A percentile compares a stretch with the other conserved stretches of the same genome.
These are phyloP conservation scores for Panagrolaimus sp. DNA, from an alignment of 1,140 invertebrate species.

Conservation along the genomic window DNA sequence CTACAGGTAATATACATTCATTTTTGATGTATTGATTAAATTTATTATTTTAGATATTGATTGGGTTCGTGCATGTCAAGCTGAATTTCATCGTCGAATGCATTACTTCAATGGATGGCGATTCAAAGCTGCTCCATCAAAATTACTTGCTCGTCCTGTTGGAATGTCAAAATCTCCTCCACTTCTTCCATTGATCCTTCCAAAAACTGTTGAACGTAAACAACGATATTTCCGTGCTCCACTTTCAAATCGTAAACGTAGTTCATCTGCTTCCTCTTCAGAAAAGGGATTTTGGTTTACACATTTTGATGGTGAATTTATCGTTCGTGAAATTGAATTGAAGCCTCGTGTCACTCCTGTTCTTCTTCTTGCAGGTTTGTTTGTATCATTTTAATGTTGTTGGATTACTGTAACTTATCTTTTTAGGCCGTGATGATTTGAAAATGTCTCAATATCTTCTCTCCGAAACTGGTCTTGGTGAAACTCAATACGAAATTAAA, in stretches of 20 bases:
- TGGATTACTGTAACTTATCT: not conserved
- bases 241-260: not conserved
- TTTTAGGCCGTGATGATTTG: constrained; percentile 4
- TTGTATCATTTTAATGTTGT: not conserved
- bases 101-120: constrained; percentile 7
- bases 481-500: not conserved
- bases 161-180: not conserved
- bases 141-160: not conserved
- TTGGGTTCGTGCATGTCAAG: not conserved
- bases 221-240: not conserved
- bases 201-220: not conserved
- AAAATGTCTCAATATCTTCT: constrained; percentile 1
- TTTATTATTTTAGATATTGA: not conserved
- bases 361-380: not conserved
- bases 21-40: not conserved
- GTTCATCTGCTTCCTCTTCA: not conserved
- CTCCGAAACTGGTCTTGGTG: not conserved
- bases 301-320: constrained; percentile 7
- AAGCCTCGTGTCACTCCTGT: not conserved
- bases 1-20: not conserved
- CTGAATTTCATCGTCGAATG: constrained; percentile 17
- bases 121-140: not conserved
- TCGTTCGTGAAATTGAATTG: not conserved
- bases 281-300: constrained; percentile 9
- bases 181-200: not conserved